These are phyloP conservation scores for Neosilurus hyrtlii DNA, from an alignment of 2,797 vertebrate genomes.

Conservation along the genomic window DNA sequence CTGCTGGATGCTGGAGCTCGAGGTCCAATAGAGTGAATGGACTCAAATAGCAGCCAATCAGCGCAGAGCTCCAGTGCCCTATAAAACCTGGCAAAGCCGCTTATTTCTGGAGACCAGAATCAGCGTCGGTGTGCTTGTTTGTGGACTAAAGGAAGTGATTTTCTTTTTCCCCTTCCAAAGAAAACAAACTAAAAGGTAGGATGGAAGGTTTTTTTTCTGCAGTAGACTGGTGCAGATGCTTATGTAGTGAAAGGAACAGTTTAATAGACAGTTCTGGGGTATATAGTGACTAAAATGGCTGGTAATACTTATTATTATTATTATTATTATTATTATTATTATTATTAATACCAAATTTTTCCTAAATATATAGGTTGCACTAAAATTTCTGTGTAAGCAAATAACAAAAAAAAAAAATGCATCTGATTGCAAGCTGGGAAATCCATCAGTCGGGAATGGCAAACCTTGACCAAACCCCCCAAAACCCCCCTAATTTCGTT, in stretches of 20 bases:
- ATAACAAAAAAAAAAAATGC: not conserved
- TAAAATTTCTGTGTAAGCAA: not conserved
- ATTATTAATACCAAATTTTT: not conserved
- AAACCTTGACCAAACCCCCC: too few relatives aligned
- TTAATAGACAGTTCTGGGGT: too few relatives aligned
- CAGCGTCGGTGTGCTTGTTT: constrained; percentile 45
- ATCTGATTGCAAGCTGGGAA: not conserved
- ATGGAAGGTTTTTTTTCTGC: not conserved
- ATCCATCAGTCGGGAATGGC: too few relatives aligned
- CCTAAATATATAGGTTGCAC: too few relatives aligned
- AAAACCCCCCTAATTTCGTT: not conserved
- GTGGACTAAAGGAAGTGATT: constrained; percentile 48
- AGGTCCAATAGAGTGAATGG: constrained; percentile 91
- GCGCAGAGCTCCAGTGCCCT: constrained; percentile 44
- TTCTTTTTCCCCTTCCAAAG: constrained; percentile 53
- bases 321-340: too few relatives aligned
- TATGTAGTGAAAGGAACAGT: not conserved
- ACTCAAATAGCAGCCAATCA: constrained; percentile 91
- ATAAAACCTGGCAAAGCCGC: constrained; percentile 68
- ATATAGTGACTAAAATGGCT: too few relatives aligned
- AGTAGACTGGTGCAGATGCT: not conserved
- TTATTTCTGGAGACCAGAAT: constrained; percentile 46
- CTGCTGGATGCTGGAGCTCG: constrained; percentile 44
- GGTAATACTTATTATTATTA: too few relatives aligned
- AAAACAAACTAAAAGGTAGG: constrained; percentile 53